Evolutionary conservation across 2,113 vertebrate species (phyloP).

Genomic region (Accipiter cooperii): DNA sequence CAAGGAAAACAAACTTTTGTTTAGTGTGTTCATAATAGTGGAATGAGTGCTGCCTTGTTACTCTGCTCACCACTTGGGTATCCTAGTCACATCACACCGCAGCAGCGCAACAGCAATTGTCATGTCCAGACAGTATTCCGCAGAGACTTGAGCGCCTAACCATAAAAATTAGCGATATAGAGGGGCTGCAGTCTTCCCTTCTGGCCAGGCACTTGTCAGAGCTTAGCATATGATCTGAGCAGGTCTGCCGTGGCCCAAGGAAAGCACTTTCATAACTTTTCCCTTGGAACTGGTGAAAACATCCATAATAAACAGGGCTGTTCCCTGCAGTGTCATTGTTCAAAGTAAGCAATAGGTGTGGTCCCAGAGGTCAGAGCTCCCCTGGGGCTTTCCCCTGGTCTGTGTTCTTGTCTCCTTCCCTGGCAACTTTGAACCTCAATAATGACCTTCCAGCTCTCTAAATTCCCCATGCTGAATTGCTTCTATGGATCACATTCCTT

Average conservation of each 20-base stretch:
- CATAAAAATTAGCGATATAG: not conserved
- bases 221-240: not conserved
- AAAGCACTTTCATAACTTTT: not conserved
- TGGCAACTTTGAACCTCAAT: not conserved
- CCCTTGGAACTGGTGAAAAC: not conserved
- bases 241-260: not conserved
- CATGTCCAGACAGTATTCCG: not conserved
- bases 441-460: not conserved
- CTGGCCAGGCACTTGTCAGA: not conserved
- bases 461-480: not conserved
- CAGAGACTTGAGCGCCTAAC: fast-evolving
- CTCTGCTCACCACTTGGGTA: not conserved
- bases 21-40: not conserved
- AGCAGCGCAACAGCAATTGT: not conserved
- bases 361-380: not conserved
- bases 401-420: not conserved
- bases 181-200: not conserved
- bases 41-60: not conserved
- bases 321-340: not conserved
- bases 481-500: not conserved
- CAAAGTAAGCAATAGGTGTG: fast-evolving
- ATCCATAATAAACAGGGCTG: not conserved
- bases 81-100: not conserved
- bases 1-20: not conserved
- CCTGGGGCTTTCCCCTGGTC: not conserved